Percentiles rank a stretch among this genome's conserved stretches.
Conservation (phyloP, 2,888 invertebrate genomes). For the Folsomia candida region DNA sequence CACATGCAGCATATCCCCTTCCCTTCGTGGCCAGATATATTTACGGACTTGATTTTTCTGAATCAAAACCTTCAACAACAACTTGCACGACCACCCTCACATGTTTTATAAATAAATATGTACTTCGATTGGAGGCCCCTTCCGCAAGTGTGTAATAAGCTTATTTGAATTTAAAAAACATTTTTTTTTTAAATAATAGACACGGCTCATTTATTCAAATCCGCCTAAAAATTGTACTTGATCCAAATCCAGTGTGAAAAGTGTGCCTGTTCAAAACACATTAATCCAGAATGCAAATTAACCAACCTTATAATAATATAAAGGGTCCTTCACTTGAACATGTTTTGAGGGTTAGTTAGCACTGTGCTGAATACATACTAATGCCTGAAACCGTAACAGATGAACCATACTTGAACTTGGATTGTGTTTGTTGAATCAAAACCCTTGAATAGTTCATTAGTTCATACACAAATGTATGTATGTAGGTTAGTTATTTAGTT, state of each 20-base stretch:
- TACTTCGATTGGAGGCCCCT: too few relatives aligned
- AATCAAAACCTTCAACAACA: too few relatives aligned
- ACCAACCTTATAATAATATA: too few relatives aligned
- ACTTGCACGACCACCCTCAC: too few relatives aligned
- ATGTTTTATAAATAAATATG: too few relatives aligned
- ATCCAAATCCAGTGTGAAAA: constrained; percentile 2
- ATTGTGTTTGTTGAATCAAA: background rate
- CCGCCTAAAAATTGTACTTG: background rate
- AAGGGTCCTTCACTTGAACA: background rate
- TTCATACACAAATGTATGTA: too few relatives aligned
- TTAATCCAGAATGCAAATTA: background rate
- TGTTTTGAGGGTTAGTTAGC: background rate
- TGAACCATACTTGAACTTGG: constrained; percentile 11
- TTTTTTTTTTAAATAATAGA: background rate
- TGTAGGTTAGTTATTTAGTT: background rate
- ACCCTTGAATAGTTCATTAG: background rate
- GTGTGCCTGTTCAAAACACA: background rate
- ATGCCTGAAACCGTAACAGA: constrained; percentile 17
- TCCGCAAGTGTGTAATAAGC: background rate
- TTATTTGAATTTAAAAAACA: background rate
- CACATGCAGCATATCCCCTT: too few relatives aligned
- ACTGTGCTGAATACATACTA: too few relatives aligned
- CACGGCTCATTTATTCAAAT: constrained; percentile 1
- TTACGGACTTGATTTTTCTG: too few relatives aligned
- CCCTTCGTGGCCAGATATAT: too few relatives aligned